Base-by-base conservation (phyloP, 2,888 invertebrate species). In the Perizoma affinitatum region DNA sequence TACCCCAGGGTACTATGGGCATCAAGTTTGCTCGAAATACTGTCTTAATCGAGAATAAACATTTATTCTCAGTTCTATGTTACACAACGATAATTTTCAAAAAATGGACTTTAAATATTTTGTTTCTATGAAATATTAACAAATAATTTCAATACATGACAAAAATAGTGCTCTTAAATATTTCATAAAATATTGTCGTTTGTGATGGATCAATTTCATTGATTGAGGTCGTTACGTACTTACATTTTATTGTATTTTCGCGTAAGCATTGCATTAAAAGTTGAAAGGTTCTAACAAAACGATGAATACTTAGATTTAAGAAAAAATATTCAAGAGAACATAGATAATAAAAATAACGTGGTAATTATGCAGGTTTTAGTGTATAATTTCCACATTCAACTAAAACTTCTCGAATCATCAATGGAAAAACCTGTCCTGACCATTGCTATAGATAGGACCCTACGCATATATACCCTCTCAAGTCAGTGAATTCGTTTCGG, bases 161-260 rank as follows among this genome's bases (percentile, higher is more conserved):
- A 82, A 86, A 87, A 86, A 87, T 86, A 84, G 82, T 84, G 82
- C 77, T 83, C 66, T 75, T 76, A 82, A 78, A 70, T 82, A 64
- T 59, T 75, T 80, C 71, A 70, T 76, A 87, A 87, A 87, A 86
- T 88, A 88, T 86, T 84, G 83, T 84, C 83, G 65, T 66, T 70
- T 60, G 62, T 67, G 71, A 75, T 82, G 75, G 75, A 77, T 72
- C 22, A 33, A 46, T 46, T 54, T 59, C 53, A 58, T 43, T 45
- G 11, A 10, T 8, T 35, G 62, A 69, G 65, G 43, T 56, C 35
- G 35, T 55, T 6, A 35, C 38, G 40, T 47, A 4, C 10, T 51
- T 46, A 40, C 38, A 49, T 53, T 43, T 33, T 33, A 41, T 7
- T 47, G 40, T 40, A 22, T 11, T 38, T 7, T 33, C 44, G 54